Evolutionary conservation across 2,888 invertebrate genomes (phyloP).

Genomic region (Charanyca ferruginea): DNA sequence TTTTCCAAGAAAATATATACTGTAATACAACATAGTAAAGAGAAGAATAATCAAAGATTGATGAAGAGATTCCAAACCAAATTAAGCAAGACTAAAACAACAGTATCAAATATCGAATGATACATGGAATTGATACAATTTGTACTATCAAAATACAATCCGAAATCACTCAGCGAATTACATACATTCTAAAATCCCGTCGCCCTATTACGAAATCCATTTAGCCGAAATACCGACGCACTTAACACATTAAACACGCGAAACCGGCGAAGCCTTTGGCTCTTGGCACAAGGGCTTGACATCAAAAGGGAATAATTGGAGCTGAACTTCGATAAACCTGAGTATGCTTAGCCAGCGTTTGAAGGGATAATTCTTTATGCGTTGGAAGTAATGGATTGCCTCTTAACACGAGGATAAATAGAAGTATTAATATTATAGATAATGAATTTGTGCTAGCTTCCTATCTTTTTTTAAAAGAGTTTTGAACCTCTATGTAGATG

Average conservation of each 20-base stretch:
- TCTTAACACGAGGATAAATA: conserved; percentile 21
- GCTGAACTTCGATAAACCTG: conserved; percentile 62
- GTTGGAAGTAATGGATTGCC: conserved; percentile 45
- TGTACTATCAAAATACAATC: conserved; percentile 9
- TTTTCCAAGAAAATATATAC: background rate
- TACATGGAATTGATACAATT: conserved; percentile 13
- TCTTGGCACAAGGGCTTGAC: conserved; percentile 49
- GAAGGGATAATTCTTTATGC: conserved; percentile 54
- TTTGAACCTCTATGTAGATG: background rate
- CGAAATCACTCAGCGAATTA: conserved; percentile 32
- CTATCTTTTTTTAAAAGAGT: too few species aligned
- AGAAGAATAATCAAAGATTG: too few species aligned
- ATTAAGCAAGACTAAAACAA: background rate
- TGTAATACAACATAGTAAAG: too few species aligned
- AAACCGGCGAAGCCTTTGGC: conserved; percentile 50
- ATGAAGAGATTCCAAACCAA: background rate
- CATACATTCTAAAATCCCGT: conserved; percentile 38
- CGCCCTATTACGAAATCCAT: conserved; percentile 50
- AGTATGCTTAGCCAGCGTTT: conserved; percentile 52
- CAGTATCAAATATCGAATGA: conserved; percentile 12
- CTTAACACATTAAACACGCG: conserved; percentile 61
- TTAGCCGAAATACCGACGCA: conserved; percentile 58
- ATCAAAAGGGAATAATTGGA: conserved; percentile 65
- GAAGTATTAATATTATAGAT: background rate
- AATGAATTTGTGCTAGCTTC: too few species aligned